These are phyloP conservation scores for Rhyacophila brunnea DNA, from an alignment of 1,140 invertebrate genomes.

Conservation along the genomic window DNA sequence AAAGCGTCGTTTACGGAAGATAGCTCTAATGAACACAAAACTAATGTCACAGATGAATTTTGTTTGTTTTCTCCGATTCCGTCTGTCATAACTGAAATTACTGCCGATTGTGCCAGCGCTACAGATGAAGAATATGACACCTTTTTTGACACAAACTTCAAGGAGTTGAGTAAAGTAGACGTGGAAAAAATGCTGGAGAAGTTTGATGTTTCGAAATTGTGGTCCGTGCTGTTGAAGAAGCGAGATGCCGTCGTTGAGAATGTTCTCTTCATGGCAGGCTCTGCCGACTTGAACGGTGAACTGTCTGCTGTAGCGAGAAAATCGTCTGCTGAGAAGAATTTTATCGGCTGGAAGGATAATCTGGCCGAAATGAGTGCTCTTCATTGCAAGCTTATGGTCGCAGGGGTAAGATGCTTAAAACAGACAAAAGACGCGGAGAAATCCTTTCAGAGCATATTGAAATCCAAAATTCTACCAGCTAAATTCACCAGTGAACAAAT, in stretches of 20 bases:
- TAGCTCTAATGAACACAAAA: background rate
- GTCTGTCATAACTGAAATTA: too few relatives aligned
- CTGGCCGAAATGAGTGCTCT: conserved; percentile 3
- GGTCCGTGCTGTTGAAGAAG: background rate
- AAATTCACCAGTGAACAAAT: background rate
- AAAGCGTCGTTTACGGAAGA: too few relatives aligned
- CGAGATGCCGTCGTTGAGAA: background rate
- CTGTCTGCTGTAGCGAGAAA: background rate
- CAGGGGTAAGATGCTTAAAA: background rate
- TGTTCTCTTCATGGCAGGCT: background rate
- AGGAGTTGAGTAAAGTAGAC: conserved; percentile 7
- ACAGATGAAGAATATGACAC: conserved; percentile 1
- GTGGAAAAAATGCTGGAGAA: conserved; percentile 8
- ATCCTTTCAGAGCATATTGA: conserved; percentile 1
- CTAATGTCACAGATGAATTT: background rate
- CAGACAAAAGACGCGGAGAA: background rate
- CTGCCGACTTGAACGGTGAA: conserved; percentile 1
- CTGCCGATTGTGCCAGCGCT: too few relatives aligned
- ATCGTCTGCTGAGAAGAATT: conserved; percentile 1
- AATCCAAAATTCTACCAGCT: conserved; percentile 6
- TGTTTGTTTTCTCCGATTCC: too few relatives aligned
- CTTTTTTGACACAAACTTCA: conserved; percentile 2
- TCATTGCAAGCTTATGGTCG: conserved; percentile 6
- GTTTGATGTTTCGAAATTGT: conserved; percentile 7
- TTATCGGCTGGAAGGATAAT: conserved; percentile 11